Base-by-base conservation (phyloP, 2,797 vertebrate species). In the Microctenopoma lineatum region DNA sequence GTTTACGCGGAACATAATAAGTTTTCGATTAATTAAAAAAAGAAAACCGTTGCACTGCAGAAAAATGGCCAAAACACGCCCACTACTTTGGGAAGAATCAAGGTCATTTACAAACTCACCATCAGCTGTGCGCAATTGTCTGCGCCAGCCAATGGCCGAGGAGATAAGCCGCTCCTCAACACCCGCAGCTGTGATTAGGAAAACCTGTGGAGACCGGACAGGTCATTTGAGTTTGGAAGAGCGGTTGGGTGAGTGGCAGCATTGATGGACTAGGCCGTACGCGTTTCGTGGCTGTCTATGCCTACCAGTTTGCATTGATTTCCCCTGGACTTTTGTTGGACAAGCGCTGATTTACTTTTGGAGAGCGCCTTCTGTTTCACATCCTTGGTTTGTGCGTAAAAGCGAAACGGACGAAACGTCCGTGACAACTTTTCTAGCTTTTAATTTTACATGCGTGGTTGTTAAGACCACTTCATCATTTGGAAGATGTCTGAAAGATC, bases 81-180 rank as follows among this genome's bases (percentile, higher is more conserved):
- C 70, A 81, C 60, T 44, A 48, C 63, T 79, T 62, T 27, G 74
- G 73, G 80, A 69, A 65, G 86, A 86, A 91, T 94, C 95, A 96
- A 96, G 95, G 95, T 96, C 95, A 96, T 94, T 95, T 87, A 92
- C 95, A 94, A 92, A 89, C 86, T 86, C 86, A 87, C 79, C 70
- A 87, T 94, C 94, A 94, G 92, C 92, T 88, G 89, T 84, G 87
- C 69, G 66, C 68, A 85, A 94, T 95, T 93, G 90, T 92, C 60
- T 62, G 59, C 15, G 41, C 3, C 72, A 89, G 77, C 95, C 95
- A 97, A 96, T 97, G 75, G 73, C 90, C 50, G 77, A 57, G n/a
- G 65, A 89, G 90, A 55, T 21, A 5, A 67, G 68, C 50, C 29
- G 61, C 79, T 61, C 81, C 67, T 78, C 70, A 45, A 64, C 80